Evolutionary conservation across 1,140 invertebrate genomes (phyloP), one percentile per base, ranked within the genome.

Genomic region (Harlomillsia oculata): DNA sequence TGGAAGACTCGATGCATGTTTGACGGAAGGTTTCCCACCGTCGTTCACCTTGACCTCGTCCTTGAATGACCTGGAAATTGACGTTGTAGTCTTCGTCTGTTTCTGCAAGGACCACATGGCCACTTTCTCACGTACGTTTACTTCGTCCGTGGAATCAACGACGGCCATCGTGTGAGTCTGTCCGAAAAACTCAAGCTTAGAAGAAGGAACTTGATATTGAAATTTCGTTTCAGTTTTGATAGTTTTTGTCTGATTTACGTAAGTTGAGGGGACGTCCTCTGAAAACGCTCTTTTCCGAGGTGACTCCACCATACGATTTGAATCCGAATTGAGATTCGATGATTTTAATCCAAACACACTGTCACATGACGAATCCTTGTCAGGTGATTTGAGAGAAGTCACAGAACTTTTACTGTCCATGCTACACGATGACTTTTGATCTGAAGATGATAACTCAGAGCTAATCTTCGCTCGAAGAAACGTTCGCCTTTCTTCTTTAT

Each of bases 401-500:
- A 62, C 30, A 36, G 55, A 51, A 41, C 63, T 41, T 20, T 67
- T 67, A 62, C 66, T 70, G 30, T 58, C 63, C 18, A 64, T 61
- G 30, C 64, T 67, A 45, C 1, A 21, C 59, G 62, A 36, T 62
- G 67, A 29, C 62, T 50, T 54, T 56, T 46, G n/a, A 56, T 32
- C n/a, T 64, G 50, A 48, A 29, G 14, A 6, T 43, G 77, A 72
- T 56, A 78, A 76, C 66, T 92, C 87, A 0, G 84, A 84, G 52
- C 84, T 82, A 67, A 87, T 88, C 70, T 90, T 91, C 67, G 92
- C 87, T 26, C 87, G 77, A 20, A 93, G 69, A 66, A 88, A 87
- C 49, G 81, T 83, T 50, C 89, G 75, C n/a, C 89, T 74, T 68
- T 92, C 89, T 69, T 91, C 87, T 73, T 94, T 94, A 68, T 92